Evolutionary conservation across 1,140 invertebrate genomes (phyloP).

Genomic region (Temnothorax nylanderi): DNA sequence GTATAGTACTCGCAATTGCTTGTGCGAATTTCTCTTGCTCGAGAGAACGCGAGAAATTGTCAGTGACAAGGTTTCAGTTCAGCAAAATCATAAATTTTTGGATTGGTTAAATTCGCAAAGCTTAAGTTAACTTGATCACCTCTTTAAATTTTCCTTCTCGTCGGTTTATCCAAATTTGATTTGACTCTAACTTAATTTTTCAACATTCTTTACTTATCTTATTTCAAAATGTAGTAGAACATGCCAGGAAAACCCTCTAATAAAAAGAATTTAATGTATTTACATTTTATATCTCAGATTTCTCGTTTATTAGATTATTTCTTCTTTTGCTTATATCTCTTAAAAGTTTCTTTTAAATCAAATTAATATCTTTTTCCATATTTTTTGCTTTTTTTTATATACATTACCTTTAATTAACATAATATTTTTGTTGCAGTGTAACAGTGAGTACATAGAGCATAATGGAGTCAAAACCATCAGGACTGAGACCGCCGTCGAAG

Average conservation of each 20-base stretch:
- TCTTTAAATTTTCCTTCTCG: background rate
- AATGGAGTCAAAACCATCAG: constrained; percentile 82
- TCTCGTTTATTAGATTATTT: background rate
- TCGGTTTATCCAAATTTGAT: background rate
- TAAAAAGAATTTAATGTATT: background rate
- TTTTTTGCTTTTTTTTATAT: background rate
- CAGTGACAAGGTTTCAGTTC: too few relatives aligned
- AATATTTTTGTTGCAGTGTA: constrained; percentile 63
- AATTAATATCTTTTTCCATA: background rate
- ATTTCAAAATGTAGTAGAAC: background rate
- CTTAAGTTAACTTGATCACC: background rate
- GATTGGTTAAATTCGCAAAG: background rate
- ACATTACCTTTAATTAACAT: constrained; percentile 20
- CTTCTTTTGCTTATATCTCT: too few relatives aligned
- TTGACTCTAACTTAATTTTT: background rate
- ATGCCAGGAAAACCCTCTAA: background rate
- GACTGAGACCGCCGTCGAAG: constrained; percentile 87
- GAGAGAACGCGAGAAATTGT: background rate
- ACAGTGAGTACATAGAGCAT: constrained; percentile 68
- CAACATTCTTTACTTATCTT: background rate
- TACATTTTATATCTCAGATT: background rate
- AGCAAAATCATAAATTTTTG: background rate
- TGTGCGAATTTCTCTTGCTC: background rate
- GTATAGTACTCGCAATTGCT: background rate
- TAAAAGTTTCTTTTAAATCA: too few relatives aligned